Conservation (phyloP, 1,140 invertebrate species). For the Philaenus spumarius region DNA sequence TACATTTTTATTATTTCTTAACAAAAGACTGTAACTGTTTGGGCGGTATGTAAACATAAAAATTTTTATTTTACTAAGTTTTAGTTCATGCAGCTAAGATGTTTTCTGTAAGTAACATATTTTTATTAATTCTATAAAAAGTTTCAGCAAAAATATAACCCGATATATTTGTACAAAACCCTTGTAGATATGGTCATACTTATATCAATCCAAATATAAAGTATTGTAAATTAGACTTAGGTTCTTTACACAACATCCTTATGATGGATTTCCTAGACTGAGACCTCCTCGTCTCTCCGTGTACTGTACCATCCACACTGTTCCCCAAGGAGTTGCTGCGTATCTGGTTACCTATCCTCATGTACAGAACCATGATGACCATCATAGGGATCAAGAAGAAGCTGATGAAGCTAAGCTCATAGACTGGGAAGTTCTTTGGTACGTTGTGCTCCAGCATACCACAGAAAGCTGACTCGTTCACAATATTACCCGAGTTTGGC, state of each 20-base stretch:
- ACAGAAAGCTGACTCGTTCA: constrained; percentile 65
- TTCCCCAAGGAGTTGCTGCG: constrained; percentile 44
- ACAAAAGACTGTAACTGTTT: no score
- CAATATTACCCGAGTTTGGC: constrained; percentile 20
- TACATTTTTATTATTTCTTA: no score
- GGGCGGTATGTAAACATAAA: no score
- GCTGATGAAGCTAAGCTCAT: constrained; percentile 70
- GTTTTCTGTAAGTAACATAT: no score
- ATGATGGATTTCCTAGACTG: constrained; percentile 68
- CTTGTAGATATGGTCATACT: no score
- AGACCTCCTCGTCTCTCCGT: constrained; percentile 55
- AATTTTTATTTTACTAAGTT: no score
- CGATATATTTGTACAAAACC: no score
- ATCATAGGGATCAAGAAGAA: constrained; percentile 81
- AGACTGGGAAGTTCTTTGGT: constrained; percentile 52
- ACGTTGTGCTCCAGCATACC: constrained; percentile 56
- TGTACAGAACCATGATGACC: constrained; percentile 69
- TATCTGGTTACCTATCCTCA: constrained; percentile 59
- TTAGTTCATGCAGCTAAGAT: no score
- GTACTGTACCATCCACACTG: constrained; percentile 52
- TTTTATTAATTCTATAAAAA: no score
- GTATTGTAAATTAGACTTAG: no score
- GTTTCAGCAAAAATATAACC: no score
- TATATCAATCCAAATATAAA: no score
- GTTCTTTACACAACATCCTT: constrained; percentile 75